Evolutionary conservation across 2,888 invertebrate genomes (phyloP).

Genomic region (Esperia sulphurella): DNA sequence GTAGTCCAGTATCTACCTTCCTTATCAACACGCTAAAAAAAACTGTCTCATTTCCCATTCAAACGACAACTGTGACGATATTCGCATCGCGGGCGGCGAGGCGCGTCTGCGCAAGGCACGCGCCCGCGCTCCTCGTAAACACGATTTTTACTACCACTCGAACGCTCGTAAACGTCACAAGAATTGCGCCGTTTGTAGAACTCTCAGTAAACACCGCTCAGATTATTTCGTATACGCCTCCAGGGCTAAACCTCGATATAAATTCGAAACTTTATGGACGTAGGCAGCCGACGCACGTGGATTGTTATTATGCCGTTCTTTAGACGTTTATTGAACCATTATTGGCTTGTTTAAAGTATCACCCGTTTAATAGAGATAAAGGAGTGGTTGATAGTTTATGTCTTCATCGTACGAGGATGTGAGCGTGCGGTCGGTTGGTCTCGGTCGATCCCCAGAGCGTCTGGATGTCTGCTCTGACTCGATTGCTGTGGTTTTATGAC

Average conservation of each 20-base stretch:
- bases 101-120: conserved; percentile 37
- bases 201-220: conserved; percentile 72
- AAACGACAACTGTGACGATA: conserved; percentile 55
- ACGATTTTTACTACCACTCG: conserved; percentile 76
- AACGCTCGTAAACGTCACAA: conserved; percentile 75
- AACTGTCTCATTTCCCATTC: conserved; percentile 40
- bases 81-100: conserved; percentile 40
- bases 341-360: conserved; percentile 78
- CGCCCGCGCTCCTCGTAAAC: conserved; percentile 62
- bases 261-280: conserved; percentile 73
- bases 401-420: conserved; percentile 60
- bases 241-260: conserved; percentile 74
- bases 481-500: conserved; percentile 55
- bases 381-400: conserved; percentile 68
- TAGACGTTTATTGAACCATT: conserved; percentile 77
- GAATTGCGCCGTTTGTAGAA: conserved; percentile 76
- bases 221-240: conserved; percentile 77
- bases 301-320: conserved; percentile 76
- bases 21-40: conserved; percentile 7
- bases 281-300: conserved; percentile 64
- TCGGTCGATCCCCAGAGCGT: conserved; percentile 39
- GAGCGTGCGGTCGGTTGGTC: conserved; percentile 19
- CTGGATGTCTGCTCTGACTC: conserved; percentile 50
- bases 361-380: conserved; percentile 75
- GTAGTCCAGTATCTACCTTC: background rate